Base-by-base conservation (phyloP, 2,888 invertebrate genomes). In the Apotomis betuletana region DNA sequence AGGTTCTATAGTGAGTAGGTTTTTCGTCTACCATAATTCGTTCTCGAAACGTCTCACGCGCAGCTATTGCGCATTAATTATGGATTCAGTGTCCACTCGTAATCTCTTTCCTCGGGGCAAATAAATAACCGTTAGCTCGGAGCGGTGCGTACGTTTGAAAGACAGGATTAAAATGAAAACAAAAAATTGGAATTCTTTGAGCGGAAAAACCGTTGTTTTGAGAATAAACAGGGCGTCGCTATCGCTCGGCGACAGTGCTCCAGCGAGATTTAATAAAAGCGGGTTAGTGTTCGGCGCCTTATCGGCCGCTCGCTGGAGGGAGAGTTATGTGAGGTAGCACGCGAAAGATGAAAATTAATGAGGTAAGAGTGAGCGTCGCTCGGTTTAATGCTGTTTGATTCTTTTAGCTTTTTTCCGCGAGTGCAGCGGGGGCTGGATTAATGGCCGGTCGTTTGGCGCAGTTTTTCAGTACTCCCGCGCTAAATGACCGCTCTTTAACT, bases 331-430 rank as follows among this genome's bases (percentile, higher is more conserved):
- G 87, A 86, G 87, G 87, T 88, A 83, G 73, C 78, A 79, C 85
- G 85, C 85, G 83, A 88, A 88, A 92, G 92, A 92, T 92, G 92
- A 92, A 92, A 93, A 93, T 92, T 93, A 93, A 93, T 92, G 93
- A 93, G 89, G 85, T 89, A 91, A 90, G 89, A 91, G 87, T 87
- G 90, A 89, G 87, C 27, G 27, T 44, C 69, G 83, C 83, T 83
- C 82, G 84, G 85, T 85, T 85, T 88, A 85, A 84, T 84, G 82
- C 84, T 82, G 81, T 87, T 86, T 85, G 86, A 88, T 85, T 87
- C 83, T 85, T 77, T 85, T 85, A 83, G 78, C 78, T 82, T 79
- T 73, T 73, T 73, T 64, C 67, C 70, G 69, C 73, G 69, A 60
- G 69, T 69, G 73, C 82, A 82, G 80, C 79, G 80, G 71, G 76